Conservation (phyloP, 2,888 invertebrate species). For the Dryadula phaetusa region DNA sequence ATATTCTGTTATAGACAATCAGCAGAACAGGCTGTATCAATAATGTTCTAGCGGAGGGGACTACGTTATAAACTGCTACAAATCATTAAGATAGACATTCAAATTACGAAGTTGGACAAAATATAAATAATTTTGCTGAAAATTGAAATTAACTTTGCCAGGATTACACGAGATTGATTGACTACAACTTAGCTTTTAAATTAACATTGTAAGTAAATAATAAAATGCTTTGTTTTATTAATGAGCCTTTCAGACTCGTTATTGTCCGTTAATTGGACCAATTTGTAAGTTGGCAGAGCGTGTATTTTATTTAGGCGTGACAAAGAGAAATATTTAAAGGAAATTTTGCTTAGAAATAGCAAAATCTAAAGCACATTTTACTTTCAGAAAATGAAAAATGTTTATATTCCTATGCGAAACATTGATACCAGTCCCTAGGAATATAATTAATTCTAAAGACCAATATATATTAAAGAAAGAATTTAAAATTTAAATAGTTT, state of each 20-base stretch:
- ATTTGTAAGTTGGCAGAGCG: constrained; percentile 37
- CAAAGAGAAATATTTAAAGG: constrained; percentile 25
- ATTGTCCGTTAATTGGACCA: constrained; percentile 39
- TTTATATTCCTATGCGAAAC: neutral
- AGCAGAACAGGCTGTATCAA: constrained; percentile 21
- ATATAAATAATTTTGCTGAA: constrained; percentile 19
- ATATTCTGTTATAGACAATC: neutral
- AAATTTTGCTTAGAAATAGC: constrained; percentile 22
- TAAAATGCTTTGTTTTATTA: constrained; percentile 35
- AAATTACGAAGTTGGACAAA: constrained; percentile 18
- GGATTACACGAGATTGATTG: constrained; percentile 25
- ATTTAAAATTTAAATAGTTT: too few species aligned
- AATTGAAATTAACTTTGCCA: constrained; percentile 18
- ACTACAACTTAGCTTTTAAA: constrained; percentile 26
- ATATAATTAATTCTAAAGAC: neutral
- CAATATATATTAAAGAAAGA: too few species aligned
- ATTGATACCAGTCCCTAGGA: neutral
- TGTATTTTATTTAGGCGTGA: constrained; percentile 27
- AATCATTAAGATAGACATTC: constrained; percentile 58
- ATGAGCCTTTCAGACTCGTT: constrained; percentile 33
- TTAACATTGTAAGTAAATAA: constrained; percentile 30
- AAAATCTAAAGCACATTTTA: constrained; percentile 15
- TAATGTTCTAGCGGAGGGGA: constrained; percentile 64
- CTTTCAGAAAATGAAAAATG: neutral
- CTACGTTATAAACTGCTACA: constrained; percentile 72